Evolutionary conservation across 2,113 vertebrate genomes (phyloP).

Genomic region (cattle (Bos taurus)): DNA sequence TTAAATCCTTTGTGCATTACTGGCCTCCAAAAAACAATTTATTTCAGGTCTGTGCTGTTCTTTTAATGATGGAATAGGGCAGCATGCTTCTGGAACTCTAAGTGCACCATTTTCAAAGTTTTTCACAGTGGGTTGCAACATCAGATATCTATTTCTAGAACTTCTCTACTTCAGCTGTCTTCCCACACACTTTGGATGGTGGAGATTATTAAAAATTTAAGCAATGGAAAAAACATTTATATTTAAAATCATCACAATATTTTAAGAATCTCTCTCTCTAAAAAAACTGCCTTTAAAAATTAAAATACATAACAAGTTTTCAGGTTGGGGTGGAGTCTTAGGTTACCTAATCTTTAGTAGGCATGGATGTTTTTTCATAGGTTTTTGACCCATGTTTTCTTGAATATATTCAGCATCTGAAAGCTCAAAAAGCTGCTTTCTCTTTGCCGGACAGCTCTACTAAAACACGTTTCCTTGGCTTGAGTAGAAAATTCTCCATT

Average conservation of each 20-base stretch:
- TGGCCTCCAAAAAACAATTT: neutral
- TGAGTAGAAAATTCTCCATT: neutral
- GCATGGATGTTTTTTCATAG: neutral
- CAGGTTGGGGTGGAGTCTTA: neutral
- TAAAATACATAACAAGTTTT: neutral
- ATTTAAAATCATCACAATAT: neutral
- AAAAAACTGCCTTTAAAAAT: neutral
- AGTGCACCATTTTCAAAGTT: neutral
- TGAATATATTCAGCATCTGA: neutral
- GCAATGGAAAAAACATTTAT: neutral
- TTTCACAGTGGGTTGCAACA: neutral
- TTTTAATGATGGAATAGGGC: neutral
- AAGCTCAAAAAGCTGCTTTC: neutral
- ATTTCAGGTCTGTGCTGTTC: neutral
- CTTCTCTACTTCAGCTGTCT: neutral
- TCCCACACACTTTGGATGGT: neutral
- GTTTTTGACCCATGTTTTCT: neutral
- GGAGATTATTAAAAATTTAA: constrained; percentile 51
- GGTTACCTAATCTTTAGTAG: neutral
- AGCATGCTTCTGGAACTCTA: neutral
- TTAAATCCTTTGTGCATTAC: neutral
- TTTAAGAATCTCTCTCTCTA: neutral
- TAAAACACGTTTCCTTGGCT: neutral
- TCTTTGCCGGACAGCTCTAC: neutral
- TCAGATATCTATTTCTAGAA: constrained; percentile 48